Percentiles rank a stretch among this genome's conserved stretches.
These are phyloP conservation scores for Apeltes quadracus DNA, from an alignment of 2,113 vertebrate species.

Conservation along the genomic window DNA sequence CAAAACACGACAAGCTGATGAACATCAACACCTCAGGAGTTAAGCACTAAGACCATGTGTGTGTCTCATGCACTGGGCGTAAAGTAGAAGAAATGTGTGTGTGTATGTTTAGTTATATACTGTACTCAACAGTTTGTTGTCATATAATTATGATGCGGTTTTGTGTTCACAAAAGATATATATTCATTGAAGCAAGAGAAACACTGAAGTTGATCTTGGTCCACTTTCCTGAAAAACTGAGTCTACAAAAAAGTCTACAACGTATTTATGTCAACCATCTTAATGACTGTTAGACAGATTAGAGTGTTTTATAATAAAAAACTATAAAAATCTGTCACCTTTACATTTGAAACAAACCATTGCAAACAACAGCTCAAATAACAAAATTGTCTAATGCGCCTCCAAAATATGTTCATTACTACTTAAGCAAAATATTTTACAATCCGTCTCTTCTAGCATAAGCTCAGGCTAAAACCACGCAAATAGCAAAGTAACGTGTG, in stretches of 20 bases:
- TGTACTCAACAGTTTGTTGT: background rate
- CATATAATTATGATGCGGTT: background rate
- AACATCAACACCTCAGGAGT: background rate
- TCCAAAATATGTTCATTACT: background rate
- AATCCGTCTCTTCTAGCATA: background rate
- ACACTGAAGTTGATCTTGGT: background rate
- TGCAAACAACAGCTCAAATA: background rate
- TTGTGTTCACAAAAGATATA: background rate
- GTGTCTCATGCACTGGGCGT: background rate
- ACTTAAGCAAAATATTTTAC: background rate
- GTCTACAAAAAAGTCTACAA: background rate
- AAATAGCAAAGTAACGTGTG: background rate
- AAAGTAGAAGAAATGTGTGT: background rate
- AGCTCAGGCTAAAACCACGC: background rate
- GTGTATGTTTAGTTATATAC: background rate
- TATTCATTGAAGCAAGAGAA: background rate
- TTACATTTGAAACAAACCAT: background rate
- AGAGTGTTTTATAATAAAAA: too few species aligned
- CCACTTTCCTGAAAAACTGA: background rate
- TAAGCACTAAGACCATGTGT: background rate
- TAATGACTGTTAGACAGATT: background rate
- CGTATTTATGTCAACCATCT: background rate
- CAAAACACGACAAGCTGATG: background rate
- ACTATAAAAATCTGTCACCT: background rate
- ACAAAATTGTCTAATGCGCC: background rate